These are phyloP conservation scores for Callocephalon fimbriatum DNA, from an alignment of 2,113 vertebrate genomes.

Conservation along the genomic window DNA sequence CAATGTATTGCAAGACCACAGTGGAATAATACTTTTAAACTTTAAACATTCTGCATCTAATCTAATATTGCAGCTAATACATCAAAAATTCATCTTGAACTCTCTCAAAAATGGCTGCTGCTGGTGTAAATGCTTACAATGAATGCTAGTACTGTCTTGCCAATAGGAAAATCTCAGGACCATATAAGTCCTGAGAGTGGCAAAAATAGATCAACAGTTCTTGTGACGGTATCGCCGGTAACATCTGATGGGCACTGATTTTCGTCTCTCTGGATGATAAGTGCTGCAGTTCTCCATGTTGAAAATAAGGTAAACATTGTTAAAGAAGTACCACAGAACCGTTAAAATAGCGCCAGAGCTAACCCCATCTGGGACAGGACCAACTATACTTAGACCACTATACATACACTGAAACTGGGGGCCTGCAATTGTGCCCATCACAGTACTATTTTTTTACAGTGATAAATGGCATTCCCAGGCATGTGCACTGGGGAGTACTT, in stretches of 20 bases:
- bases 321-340: not conserved
- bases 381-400: not conserved
- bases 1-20: not conserved
- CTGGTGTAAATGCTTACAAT: not conserved
- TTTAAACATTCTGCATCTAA: not conserved
- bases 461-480: not conserved
- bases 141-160: not conserved
- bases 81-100: conserved; percentile 27
- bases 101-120: not conserved
- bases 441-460: fast-evolving
- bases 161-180: not conserved
- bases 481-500: not conserved
- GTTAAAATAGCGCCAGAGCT: not conserved
- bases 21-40: not conserved
- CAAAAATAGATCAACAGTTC: not conserved
- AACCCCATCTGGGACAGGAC: not conserved
- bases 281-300: not conserved
- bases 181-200: not conserved
- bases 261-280: not conserved
- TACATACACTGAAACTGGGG: not conserved
- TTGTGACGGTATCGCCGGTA: not conserved
- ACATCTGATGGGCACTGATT: not conserved
- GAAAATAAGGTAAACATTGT: not conserved
- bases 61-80: conserved; percentile 39
- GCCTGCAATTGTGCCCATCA: not conserved